These are phyloP conservation scores for Phalacrocorax brasilianus DNA, from an alignment of 2,113 vertebrate genomes.

Conservation along the genomic window DNA sequence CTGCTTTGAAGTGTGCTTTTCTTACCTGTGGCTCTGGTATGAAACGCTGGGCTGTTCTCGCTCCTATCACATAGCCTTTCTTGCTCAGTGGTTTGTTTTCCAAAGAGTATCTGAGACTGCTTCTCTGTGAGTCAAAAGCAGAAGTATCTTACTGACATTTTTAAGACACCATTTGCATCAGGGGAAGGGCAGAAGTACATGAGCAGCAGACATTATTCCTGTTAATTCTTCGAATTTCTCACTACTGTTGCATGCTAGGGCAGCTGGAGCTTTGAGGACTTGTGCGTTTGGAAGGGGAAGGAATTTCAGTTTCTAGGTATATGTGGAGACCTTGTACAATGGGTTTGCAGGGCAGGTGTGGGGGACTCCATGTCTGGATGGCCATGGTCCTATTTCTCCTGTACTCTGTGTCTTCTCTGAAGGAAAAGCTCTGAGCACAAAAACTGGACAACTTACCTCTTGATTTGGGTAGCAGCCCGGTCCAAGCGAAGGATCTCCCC, in stretches of 20 bases:
- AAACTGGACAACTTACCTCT: constrained; percentile 55
- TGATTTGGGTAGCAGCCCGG: constrained; percentile 78
- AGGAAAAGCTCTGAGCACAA: not conserved
- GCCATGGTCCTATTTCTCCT: not conserved
- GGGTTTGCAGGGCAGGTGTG: not conserved
- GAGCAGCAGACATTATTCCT: not conserved
- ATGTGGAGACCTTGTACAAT: not conserved
- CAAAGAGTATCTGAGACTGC: constrained; percentile 59
- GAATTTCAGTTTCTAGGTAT: not conserved
- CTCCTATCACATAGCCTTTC: constrained; percentile 81
- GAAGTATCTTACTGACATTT: not conserved
- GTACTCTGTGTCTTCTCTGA: not conserved
- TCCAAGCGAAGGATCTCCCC: constrained; percentile 51
- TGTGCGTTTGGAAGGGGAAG: accelerated
- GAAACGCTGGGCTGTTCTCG: constrained; percentile 79
- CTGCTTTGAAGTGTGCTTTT: not conserved
- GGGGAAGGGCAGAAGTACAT: not conserved
- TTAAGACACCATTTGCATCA: not conserved
- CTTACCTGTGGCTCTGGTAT: constrained; percentile 65
- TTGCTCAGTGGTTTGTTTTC: constrained; percentile 75
- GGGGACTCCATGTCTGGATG: accelerated
- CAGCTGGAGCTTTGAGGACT: not conserved
- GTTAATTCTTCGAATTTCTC: not conserved
- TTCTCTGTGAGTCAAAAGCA: constrained; percentile 54
- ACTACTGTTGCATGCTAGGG: accelerated